Base-by-base conservation (phyloP, 2,888 invertebrate genomes). In the Nomada fabriciana region DNA sequence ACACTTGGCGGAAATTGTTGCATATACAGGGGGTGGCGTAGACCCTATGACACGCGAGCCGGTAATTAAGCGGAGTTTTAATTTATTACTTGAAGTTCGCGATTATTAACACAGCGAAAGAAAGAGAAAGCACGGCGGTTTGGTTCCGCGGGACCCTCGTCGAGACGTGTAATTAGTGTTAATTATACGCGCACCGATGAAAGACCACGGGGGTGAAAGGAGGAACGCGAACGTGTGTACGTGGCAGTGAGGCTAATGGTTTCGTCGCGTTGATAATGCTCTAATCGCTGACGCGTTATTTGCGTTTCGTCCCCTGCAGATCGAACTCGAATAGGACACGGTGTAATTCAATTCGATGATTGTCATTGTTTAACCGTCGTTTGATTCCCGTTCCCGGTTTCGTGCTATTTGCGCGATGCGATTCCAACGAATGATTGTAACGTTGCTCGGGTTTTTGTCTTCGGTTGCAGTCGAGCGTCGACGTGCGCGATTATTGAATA, bases 21-120 rank as follows among this genome's bases (percentile, higher is more conserved):
- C 83, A 50, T 64, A 77, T 52, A 69, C 29, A 55, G 23, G 70
- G 70, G 60, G 52, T 52, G 29, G n/a, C 63, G 42, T 13, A 29
- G 60, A 53, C 50, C 53, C 60, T 80, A 74, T 84, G 84, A 88
- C 88, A 88, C 89, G 89, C 89, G 71, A 88, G 80, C 76, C 63
- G 36, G 89, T 89, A 88, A 88, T 88, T 87, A 88, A 87, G 88
- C 81, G 74, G 71, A 69, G 76, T 84, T 84, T 81, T 89, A 89
- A 88, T 88, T 88, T 85, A 89, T 89, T 80, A 81, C 89, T 78
- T 76, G 87, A 85, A 86, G 85, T 85, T 73, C 83, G 63, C 70
- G 87, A 86, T 86, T 87, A 85, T 86, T 86, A 86, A 82, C 55
- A 42, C 73, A 61, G 47, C 53, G 63, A 52, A 52, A 65, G 71